A percentile compares a stretch with the other conserved stretches of the same genome.
Conservation (phyloP, 2,888 invertebrate species). For the Hirtodrosophila duncani region DNA sequence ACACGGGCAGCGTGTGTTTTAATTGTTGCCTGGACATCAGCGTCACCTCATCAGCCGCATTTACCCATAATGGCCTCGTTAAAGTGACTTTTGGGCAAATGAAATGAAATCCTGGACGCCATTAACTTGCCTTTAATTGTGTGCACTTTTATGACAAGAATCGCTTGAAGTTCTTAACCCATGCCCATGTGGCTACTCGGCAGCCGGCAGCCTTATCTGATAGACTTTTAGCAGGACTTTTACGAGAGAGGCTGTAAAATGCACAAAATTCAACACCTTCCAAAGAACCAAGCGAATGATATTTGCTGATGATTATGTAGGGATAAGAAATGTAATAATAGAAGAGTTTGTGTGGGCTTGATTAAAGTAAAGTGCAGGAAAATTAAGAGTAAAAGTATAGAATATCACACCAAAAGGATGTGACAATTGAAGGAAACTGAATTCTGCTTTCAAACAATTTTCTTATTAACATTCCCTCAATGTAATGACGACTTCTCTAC, state of each 20-base stretch:
- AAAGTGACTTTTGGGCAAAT: constrained; percentile 54
- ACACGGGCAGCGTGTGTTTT: constrained; percentile 38
- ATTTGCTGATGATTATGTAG: not conserved
- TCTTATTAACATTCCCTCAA: too few relatives aligned
- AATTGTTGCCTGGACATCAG: constrained; percentile 59
- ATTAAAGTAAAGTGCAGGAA: too few relatives aligned
- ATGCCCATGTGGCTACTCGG: constrained; percentile 50
- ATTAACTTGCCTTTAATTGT: constrained; percentile 70
- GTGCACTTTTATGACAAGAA: constrained; percentile 67
- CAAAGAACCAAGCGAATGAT: too few relatives aligned
- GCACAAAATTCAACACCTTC: constrained; percentile 46
- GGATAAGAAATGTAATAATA: too few relatives aligned
- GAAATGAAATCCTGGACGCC: constrained; percentile 44
- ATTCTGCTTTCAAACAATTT: too few relatives aligned
- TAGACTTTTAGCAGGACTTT: constrained; percentile 38
- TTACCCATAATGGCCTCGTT: constrained; percentile 70
- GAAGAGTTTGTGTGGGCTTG: too few relatives aligned
- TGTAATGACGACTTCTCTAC: not conserved
- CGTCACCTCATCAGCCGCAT: constrained; percentile 72
- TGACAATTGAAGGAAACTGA: too few relatives aligned
- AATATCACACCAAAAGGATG: too few relatives aligned
- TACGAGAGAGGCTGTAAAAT: constrained; percentile 47
- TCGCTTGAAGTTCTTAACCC: constrained; percentile 35
- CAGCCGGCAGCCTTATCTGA: constrained; percentile 48
- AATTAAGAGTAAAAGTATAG: too few relatives aligned